These are phyloP conservation scores for Heterotis niloticus DNA, from an alignment of 2,113 vertebrate genomes.

Conservation along the genomic window DNA sequence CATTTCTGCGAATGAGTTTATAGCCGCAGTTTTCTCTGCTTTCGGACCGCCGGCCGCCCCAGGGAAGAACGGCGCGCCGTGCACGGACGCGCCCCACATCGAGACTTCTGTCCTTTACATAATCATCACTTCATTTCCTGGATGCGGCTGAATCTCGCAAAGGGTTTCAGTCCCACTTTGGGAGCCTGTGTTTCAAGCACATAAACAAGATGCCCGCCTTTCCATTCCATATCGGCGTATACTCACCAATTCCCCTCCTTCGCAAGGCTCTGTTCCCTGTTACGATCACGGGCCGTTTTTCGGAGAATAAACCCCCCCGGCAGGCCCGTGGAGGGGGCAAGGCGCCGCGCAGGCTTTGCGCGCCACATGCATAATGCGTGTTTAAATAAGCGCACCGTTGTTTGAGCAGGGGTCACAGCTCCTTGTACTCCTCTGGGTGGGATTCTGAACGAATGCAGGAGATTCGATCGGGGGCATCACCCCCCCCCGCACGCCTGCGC, in stretches of 20 bases:
- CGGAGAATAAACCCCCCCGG: slow-evolving; percentile 56
- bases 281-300: slow-evolving; percentile 51
- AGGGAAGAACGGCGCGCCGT: too few relatives aligned
- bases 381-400: slow-evolving; percentile 59
- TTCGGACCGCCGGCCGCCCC: too few relatives aligned
- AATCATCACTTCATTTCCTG: too few relatives aligned
- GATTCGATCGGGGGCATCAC: slow-evolving; percentile 60
- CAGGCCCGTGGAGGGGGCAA: slow-evolving; percentile 36
- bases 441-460: slow-evolving; percentile 60
- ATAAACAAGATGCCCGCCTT: slow-evolving; percentile 18
- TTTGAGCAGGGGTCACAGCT: slow-evolving; percentile 65
- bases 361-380: slow-evolving; percentile 56
- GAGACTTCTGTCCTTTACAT: too few relatives aligned
- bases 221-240: too few relatives aligned
- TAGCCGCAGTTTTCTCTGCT: too few relatives aligned
- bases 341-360: slow-evolving; percentile 45
- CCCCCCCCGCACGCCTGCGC: slow-evolving; percentile 52
- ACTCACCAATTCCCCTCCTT: too few relatives aligned
- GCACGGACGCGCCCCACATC: too few relatives aligned
- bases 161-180: not conserved
- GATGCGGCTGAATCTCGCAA: not conserved
- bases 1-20: too few relatives aligned
- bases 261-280: too few relatives aligned
- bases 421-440: slow-evolving; percentile 75
- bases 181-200: not conserved